phyloP scores from a whole-genome alignment of 1,140 invertebrate species.

The Portunus trituberculatus region DNA sequence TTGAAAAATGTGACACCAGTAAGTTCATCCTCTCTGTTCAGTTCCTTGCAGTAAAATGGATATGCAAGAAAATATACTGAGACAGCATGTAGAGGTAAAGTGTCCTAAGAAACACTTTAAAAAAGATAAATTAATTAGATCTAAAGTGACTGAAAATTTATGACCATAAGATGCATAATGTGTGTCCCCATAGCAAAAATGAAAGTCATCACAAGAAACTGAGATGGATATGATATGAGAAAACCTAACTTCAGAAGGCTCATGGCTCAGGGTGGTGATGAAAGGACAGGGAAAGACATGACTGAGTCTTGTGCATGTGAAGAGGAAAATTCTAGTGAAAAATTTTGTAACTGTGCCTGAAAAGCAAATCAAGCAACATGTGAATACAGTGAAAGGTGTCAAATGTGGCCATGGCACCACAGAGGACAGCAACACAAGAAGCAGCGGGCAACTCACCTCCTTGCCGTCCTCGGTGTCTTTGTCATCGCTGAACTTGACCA shows the following conservation, averaged over 20 bases:
- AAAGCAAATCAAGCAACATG: too few species aligned
- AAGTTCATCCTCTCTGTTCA: constrained; percentile 54
- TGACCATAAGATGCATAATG: neutral
- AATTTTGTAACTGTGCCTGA: too few species aligned
- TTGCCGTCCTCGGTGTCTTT: constrained; percentile 72
- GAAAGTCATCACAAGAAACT: too few species aligned
- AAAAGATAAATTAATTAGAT: neutral
- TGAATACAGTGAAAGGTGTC: neutral
- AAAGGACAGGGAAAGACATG: too few species aligned
- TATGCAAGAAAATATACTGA: constrained; percentile 60
- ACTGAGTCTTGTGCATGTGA: too few species aligned
- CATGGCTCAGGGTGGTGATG: too few species aligned
- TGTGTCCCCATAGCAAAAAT: neutral
- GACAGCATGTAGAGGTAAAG: constrained; percentile 37
- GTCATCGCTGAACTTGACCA: constrained; percentile 92
- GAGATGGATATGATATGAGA: too few species aligned
- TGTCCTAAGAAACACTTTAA: neutral
- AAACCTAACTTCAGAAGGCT: too few species aligned
- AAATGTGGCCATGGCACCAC: neutral
- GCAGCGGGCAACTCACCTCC: constrained; percentile 67
- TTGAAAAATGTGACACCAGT: constrained; percentile 17
- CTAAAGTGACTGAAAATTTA: neutral
- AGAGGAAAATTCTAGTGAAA: too few species aligned
- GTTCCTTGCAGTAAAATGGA: constrained; percentile 41
- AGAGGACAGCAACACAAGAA: neutral